phyloP scores from a whole-genome alignment of 2,888 invertebrate genomes.

The Tiliacea aurago region DNA sequence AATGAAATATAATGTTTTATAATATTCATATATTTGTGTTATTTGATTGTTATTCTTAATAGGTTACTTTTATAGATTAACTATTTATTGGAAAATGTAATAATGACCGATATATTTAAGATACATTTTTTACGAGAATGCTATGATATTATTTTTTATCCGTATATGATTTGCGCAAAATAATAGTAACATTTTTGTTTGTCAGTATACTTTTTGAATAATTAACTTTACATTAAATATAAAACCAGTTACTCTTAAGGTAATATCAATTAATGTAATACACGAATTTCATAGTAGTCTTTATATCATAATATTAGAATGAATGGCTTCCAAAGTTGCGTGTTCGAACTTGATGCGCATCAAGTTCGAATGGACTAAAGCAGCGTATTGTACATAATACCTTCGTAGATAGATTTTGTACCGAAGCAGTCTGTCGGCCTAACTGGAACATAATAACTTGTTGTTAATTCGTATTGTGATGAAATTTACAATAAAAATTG shows the following conservation, averaged over 20 bases:
- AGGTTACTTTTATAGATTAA: constrained; percentile 70
- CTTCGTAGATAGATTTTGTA: constrained; percentile 80
- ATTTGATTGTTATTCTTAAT: constrained; percentile 64
- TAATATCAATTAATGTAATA: constrained; percentile 57
- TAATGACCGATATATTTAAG: constrained; percentile 62
- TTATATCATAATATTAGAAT: constrained; percentile 55
- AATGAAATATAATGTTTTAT: constrained; percentile 62
- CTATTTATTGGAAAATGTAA: constrained; percentile 75
- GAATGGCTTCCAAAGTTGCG: constrained; percentile 82
- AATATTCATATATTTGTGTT: constrained; percentile 66
- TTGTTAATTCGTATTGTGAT: constrained; percentile 79
- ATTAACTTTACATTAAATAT: constrained; percentile 37
- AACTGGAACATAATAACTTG: constrained; percentile 79
- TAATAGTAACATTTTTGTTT: constrained; percentile 38
- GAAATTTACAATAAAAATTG: constrained; percentile 78
- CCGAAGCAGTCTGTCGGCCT: constrained; percentile 70
- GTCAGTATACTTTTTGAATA: constrained; percentile 40
- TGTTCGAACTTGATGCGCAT: too few relatives aligned
- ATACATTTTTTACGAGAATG: constrained; percentile 53
- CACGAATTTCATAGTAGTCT: constrained; percentile 56
- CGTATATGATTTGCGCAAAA: constrained; percentile 50
- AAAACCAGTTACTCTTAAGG: constrained; percentile 31
- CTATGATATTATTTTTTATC: constrained; percentile 60
- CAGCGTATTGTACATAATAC: constrained; percentile 75
- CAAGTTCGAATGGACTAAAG: constrained; percentile 66